Conservation (phyloP, 2,888 invertebrate genomes). For the Choreutis nemorana region DNA sequence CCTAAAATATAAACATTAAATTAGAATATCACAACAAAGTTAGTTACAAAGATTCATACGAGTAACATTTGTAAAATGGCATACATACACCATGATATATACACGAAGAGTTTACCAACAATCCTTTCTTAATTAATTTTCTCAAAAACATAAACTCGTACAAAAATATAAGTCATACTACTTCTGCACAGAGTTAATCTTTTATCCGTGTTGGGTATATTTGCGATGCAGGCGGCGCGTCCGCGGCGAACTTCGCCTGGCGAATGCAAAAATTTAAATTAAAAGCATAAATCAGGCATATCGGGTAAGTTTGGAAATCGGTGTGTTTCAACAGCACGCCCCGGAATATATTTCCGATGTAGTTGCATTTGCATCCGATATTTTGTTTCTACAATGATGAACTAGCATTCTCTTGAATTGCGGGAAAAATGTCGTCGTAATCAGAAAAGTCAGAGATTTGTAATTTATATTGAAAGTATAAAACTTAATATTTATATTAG, state of each 20-base stretch:
- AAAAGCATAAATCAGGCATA: slow-evolving; percentile 67
- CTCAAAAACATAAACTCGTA: no score
- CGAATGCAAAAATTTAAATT: slow-evolving; percentile 69
- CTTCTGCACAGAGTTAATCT: no score
- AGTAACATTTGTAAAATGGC: no score
- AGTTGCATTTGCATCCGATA: slow-evolving; percentile 7
- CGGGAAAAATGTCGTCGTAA: background rate
- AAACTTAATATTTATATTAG: no score
- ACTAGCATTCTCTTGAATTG: background rate
- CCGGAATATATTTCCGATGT: slow-evolving; percentile 18
- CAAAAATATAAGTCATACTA: no score
- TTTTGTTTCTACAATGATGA: no score
- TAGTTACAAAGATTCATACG: no score
- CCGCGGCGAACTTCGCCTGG: slow-evolving; percentile 55
- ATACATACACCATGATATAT: no score
- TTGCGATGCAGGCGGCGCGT: slow-evolving; percentile 62
- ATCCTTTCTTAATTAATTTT: no score
- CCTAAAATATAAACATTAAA: no score
- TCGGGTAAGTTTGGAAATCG: slow-evolving; percentile 62
- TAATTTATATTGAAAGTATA: background rate
- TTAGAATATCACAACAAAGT: no score
- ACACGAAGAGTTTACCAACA: no score
- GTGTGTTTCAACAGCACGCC: slow-evolving; percentile 51
- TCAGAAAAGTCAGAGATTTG: background rate
- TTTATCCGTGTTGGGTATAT: slow-evolving; percentile 22